Percentiles rank a stretch among this genome's conserved stretches.
Evolutionary conservation across 2,888 invertebrate genomes (phyloP).

Genomic region (Troilus luridus): DNA sequence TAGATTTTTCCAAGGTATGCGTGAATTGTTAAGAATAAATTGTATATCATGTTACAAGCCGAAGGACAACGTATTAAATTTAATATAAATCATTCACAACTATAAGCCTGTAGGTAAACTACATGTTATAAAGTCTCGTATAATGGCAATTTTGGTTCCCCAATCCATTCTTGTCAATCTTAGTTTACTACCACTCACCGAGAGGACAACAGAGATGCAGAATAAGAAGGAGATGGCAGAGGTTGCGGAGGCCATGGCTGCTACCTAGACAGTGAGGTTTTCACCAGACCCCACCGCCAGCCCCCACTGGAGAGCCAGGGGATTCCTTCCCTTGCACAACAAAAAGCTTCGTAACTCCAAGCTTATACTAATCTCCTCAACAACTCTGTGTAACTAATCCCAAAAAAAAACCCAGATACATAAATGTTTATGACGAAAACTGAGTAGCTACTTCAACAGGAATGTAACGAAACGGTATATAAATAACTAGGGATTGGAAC

Average conservation of each 20-base stretch:
- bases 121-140: too few relatives aligned
- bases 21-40: too few relatives aligned
- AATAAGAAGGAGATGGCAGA: neutral
- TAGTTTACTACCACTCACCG: neutral
- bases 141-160: too few relatives aligned
- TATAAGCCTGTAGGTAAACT: too few relatives aligned
- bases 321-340: neutral
- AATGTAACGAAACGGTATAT: too few relatives aligned
- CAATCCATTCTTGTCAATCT: too few relatives aligned
- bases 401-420: neutral
- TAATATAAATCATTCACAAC: too few relatives aligned
- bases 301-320: neutral
- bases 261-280: neutral
- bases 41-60: neutral
- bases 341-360: neutral
- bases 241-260: neutral
- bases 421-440: too few relatives aligned
- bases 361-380: neutral
- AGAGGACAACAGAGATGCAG: neutral
- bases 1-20: too few relatives aligned
- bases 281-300: neutral
- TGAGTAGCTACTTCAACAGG: too few relatives aligned
- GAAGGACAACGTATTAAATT: neutral
- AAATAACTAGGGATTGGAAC: too few relatives aligned
- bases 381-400: neutral